Evolutionary conservation across 2,113 vertebrate species (phyloP).

Genomic region (Oreochromis tanganicae): DNA sequence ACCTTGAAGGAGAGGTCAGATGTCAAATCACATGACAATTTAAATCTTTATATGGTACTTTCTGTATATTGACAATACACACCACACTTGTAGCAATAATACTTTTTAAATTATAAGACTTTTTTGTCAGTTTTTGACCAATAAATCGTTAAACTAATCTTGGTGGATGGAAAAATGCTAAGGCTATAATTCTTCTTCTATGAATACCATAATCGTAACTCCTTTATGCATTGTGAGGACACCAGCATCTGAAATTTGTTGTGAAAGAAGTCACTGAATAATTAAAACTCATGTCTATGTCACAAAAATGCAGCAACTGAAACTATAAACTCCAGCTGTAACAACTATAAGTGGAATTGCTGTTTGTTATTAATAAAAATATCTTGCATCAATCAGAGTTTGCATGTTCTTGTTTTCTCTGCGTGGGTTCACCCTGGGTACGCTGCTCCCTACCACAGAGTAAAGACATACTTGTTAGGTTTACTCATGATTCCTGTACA

Average conservation of each 20-base stretch:
- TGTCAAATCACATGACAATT: background rate
- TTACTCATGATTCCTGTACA: background rate
- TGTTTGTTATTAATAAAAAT: background rate
- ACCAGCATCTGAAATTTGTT: background rate
- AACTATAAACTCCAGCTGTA: background rate
- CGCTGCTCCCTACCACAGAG: background rate
- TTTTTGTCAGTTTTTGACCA: background rate
- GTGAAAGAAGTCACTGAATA: background rate
- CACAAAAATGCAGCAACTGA: background rate
- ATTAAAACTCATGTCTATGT: background rate
- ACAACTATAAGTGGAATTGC: background rate
- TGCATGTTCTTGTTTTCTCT: background rate
- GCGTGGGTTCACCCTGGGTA: background rate
- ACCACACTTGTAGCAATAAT: background rate
- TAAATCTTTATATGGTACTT: background rate
- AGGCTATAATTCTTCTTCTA: background rate
- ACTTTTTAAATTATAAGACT: background rate
- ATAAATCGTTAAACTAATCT: background rate
- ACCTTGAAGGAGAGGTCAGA: background rate
- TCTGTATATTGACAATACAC: background rate
- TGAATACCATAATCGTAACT: background rate
- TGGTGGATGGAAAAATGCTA: background rate
- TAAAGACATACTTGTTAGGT: background rate
- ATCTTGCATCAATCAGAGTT: background rate
- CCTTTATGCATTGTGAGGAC: background rate